phyloP scores from a whole-genome alignment of 2,113 vertebrate genomes.

The Pogona vitticeps region DNA sequence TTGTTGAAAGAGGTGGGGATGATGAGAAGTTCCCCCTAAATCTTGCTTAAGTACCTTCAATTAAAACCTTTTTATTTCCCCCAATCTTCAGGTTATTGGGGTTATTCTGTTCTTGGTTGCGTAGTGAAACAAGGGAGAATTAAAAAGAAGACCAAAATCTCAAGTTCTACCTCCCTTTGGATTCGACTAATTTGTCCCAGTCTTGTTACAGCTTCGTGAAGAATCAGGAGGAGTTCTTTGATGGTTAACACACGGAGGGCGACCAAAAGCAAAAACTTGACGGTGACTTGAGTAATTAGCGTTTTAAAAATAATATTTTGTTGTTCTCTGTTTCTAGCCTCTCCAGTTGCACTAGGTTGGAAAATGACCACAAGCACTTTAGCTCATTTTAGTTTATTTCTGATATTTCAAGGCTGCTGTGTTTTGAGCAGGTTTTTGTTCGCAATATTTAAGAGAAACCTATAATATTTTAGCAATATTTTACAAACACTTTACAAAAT shows the following conservation, averaged over 20 bases:
- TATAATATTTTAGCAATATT: conserved; percentile 57
- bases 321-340: background rate
- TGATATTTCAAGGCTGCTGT: conserved; percentile 61
- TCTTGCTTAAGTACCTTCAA: conserved; percentile 40
- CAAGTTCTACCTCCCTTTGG: conserved; percentile 28
- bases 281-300: background rate
- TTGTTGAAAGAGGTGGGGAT: background rate
- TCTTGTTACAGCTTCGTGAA: conserved; percentile 32
- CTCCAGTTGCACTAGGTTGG: conserved; percentile 42
- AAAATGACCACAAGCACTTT: conserved; percentile 69
- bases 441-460: conserved; percentile 36
- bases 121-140: conserved; percentile 9
- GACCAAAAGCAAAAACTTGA: background rate
- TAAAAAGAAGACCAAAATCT: conserved; percentile 2
- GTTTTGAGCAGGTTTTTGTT: conserved; percentile 46
- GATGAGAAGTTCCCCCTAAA: conserved; percentile 54
- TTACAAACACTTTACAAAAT: conserved; percentile 70
- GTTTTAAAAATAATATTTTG: background rate
- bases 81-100: conserved; percentile 36
- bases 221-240: conserved; percentile 12
- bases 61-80: background rate
- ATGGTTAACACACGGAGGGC: conserved; percentile 1
- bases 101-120: conserved; percentile 43
- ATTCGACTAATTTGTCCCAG: conserved; percentile 33
- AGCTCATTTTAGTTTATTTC: conserved; percentile 53